Evolutionary conservation across 2,113 vertebrate genomes (phyloP), one percentile per base, ranked within the genome.

Genomic region (Rhinoderma darwinii): DNA sequence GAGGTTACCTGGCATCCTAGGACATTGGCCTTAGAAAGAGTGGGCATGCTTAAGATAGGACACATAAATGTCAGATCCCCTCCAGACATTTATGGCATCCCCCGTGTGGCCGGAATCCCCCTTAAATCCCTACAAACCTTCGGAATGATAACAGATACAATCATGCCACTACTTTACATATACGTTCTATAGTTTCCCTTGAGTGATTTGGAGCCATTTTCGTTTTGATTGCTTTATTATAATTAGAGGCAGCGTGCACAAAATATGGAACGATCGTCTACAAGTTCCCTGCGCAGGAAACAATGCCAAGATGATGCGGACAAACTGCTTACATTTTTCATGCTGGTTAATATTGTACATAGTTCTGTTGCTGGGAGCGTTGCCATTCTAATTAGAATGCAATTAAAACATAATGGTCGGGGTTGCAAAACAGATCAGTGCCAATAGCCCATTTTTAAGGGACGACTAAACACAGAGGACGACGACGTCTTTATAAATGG

Each of bases 361-460:
- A 12, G 15, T 20, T 27, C n/a, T 44, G 73, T 75, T 47, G 73
- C 73, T 47, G 73, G 73, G 43, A 54, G 74, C 50, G n/a, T 2
- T 3, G 74, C 15, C 5, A 32, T 47, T 25, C 15, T 47, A 50
- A 77, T 32, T 77, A 50, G 17, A 51, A 25, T 30, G 6, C 74
- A 50, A 77, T 77, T 50, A 77, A 77, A 32, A 50, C 5, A 51
- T 77, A 77, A 77, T 77, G n/a, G n/a, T 50, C 51, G 18, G 43
- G n/a, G 37, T 2, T 77, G 74, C 44, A 51, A 20, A 44, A 77
- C 44, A 77, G 15, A 15, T 39, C 44, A 32, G 43, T 4, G 39
- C 37, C 39, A 74, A 74, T 7, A 44, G 44, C 74, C 74, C 43
- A 15, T 77, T 20, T 50, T 2, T 0, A 20, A 77, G 44, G 27